Base-by-base conservation (phyloP, 2,113 vertebrate genomes). In the Halichoerus grypus region DNA sequence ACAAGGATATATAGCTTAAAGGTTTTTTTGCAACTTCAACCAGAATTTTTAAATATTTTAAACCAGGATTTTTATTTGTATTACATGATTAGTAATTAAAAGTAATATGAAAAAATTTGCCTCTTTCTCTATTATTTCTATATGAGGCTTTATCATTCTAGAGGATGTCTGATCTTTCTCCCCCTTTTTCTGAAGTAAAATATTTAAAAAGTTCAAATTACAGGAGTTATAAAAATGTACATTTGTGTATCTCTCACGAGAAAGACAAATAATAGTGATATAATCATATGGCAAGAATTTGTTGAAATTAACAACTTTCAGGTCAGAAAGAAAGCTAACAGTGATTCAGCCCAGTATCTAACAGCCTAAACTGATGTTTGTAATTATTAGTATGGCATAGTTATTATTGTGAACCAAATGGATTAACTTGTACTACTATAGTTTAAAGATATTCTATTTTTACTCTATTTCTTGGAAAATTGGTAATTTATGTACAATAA, bases 1-100 rank as follows among this genome's bases (percentile, higher is more conserved):
- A 39, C 39, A 69, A 49, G 59, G 8, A 0, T 16, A 77, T 67
- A 94, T 0, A 51, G 18, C 24, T 71, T 92, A 84, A 96, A 63
- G 63, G 33, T 21, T 53, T 59, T 85, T 81, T 95, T 90, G 13
- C 49, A 95, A 81, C 6, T 88, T 94, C 42, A 80, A 46, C 2
- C 13, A 90, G 59, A 53, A 88, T 46, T 94, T 97, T 87, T 79
- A 1, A 86, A 42, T 94, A 96, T 94, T 95, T 97, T 84, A 93
- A 92, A 61, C 8, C 46, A n/a, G 42, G 10, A 86, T 85, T 87
- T 55, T 71, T 82, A 63, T 33, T 95, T 97, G 4, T 7, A 74
- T 33, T 95, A n/a, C 81, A 61, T 89, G 53, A 72, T 77, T 89
- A 97, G 42, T 85, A 96, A 88, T 93, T 91, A 46, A 63, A 76